phyloP scores from a whole-genome alignment of 2,888 invertebrate genomes.

The Poecilus cupreus region DNA sequence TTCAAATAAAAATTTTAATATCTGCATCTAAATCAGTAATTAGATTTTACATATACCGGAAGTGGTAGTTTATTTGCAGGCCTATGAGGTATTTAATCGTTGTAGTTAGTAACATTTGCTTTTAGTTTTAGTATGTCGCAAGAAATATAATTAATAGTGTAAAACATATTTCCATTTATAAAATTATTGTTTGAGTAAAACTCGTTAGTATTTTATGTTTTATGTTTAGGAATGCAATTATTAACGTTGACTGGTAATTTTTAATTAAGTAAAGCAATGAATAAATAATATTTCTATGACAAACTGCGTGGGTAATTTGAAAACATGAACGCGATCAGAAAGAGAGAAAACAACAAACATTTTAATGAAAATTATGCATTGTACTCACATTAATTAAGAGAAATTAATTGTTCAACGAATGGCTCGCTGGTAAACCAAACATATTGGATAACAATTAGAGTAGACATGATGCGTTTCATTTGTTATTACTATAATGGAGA shows the following conservation, averaged over 20 bases:
- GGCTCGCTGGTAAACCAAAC: background rate
- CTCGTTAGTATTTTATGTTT: too few species aligned
- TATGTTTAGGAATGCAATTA: too few species aligned
- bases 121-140: too few species aligned
- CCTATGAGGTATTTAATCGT: too few species aligned
- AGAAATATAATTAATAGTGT: too few species aligned
- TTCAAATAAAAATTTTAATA: too few species aligned
- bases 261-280: background rate
- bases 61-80: too few species aligned
- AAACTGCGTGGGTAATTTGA: background rate
- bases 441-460: conserved; percentile 40
- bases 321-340: background rate
- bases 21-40: too few species aligned
- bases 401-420: conserved; percentile 7
- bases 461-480: conserved; percentile 30
- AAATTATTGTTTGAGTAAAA: too few species aligned
- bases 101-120: too few species aligned
- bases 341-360: background rate
- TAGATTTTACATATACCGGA: too few species aligned
- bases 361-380: conserved; percentile 4
- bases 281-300: background rate
- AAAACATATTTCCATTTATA: too few species aligned
- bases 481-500: background rate
- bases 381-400: conserved; percentile 34
- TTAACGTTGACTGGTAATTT: background rate